phyloP scores from a whole-genome alignment of 2,797 vertebrate genomes.

The Sus cebifrons region DNA sequence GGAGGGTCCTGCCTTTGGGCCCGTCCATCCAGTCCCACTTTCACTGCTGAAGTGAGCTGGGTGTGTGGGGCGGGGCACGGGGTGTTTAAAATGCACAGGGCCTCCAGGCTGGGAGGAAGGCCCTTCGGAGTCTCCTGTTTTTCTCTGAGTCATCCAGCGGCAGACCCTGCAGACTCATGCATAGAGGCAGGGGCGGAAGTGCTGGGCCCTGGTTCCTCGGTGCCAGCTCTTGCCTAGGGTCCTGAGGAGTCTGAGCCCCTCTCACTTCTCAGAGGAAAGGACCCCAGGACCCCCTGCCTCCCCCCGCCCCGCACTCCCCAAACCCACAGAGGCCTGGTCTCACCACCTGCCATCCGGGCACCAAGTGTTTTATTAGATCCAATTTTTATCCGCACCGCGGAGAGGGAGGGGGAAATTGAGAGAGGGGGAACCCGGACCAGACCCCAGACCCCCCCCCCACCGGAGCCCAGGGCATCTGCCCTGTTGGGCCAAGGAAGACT shows the following conservation, averaged over 20 bases:
- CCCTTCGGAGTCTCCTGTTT: background rate
- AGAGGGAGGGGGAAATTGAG: conserved; percentile 64
- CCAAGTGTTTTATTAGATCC: conserved; percentile 84
- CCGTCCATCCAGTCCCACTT: no score
- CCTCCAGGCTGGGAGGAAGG: background rate
- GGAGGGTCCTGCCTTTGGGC: background rate
- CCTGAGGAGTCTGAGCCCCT: background rate
- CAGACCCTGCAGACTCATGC: background rate
- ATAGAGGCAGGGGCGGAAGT: background rate
- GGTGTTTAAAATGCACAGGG: background rate
- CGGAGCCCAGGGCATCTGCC: conserved; percentile 80
- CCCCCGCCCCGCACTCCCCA: background rate
- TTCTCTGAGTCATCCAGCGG: background rate
- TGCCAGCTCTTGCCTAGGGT: background rate
- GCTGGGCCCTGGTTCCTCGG: background rate
- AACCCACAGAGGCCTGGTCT: conserved; percentile 61
- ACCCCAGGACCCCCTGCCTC: background rate
- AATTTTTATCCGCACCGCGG: conserved; percentile 87
- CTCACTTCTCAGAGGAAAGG: background rate
- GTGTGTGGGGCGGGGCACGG: background rate
- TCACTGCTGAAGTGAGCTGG: background rate
- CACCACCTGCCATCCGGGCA: conserved; percentile 75
- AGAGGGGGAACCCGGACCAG: conserved; percentile 69
- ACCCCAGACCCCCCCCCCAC: conserved; percentile 76
- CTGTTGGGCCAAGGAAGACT: conserved; percentile 86